Evolutionary conservation across 2,797 vertebrate species (phyloP).

Genomic region (Salmo trutta): DNA sequence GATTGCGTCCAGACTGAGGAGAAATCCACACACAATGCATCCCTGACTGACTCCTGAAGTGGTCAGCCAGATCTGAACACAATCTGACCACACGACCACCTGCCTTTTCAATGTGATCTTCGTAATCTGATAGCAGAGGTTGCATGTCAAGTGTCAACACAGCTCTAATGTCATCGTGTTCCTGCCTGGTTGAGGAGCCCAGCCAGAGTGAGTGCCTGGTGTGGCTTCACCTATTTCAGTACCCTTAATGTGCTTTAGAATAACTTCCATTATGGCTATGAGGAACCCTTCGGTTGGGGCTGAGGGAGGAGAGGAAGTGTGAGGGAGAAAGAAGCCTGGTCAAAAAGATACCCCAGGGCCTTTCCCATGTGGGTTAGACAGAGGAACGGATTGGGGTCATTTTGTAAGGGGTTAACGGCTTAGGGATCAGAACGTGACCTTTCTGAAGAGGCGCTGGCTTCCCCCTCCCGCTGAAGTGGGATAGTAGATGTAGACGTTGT

Average conservation of each 20-base stretch:
- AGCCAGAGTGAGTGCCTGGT: background rate
- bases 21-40: too few relatives aligned
- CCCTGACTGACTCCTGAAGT: too few relatives aligned
- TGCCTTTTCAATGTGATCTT: too few relatives aligned
- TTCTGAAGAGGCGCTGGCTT: slow-evolving; percentile 97
- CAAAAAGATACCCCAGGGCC: background rate
- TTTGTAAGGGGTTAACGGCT: background rate
- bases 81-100: too few relatives aligned
- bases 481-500: slow-evolving; percentile 99
- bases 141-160: too few relatives aligned
- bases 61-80: too few relatives aligned
- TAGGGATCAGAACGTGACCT: slow-evolving; percentile 73
- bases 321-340: background rate
- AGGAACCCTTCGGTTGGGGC: background rate
- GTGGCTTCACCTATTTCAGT: slow-evolving; percentile 9
- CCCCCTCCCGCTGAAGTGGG: slow-evolving; percentile 96
- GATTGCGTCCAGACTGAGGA: too few relatives aligned
- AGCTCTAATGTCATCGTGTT: background rate
- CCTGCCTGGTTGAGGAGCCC: slow-evolving; percentile 1
- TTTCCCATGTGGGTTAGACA: background rate
- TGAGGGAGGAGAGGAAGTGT: background rate
- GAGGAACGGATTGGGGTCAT: too few relatives aligned
- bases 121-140: too few relatives aligned
- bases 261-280: background rate
- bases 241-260: background rate